Percentiles rank a stretch among this genome's conserved stretches.
These are phyloP conservation scores for Palythoa caribaeorum DNA, from an alignment of 92 coral and sea anemone species.

Conservation along the genomic window DNA sequence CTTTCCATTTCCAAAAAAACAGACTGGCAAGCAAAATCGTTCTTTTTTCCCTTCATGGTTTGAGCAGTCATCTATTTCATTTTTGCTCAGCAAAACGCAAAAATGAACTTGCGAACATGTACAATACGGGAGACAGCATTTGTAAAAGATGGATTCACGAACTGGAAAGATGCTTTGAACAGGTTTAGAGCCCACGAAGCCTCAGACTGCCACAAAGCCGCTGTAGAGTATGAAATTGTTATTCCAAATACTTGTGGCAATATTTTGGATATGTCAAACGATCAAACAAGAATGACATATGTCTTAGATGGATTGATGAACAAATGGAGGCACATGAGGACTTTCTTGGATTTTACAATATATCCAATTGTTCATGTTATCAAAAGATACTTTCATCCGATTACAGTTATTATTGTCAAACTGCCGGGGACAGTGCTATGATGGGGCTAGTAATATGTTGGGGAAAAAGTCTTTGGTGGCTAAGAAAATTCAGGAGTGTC, in stretches of 20 bases:
- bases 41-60: slow-evolving; percentile 38
- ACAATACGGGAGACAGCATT: slow-evolving; percentile 37
- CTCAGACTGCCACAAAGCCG: slow-evolving; percentile 46
- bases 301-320: slow-evolving; percentile 70
- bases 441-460: slow-evolving; percentile 70
- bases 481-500: slow-evolving; percentile 47
- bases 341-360: slow-evolving; percentile 29
- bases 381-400: slow-evolving; percentile 31
- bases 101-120: slow-evolving; percentile 35
- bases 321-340: slow-evolving; percentile 46
- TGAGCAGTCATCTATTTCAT: slow-evolving; percentile 29
- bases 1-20: slow-evolving; percentile 36
- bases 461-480: slow-evolving; percentile 46
- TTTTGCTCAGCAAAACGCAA: slow-evolving; percentile 32
- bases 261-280: slow-evolving; percentile 46
- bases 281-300: slow-evolving; percentile 39
- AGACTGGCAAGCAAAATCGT: slow-evolving; percentile 31
- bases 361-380: slow-evolving; percentile 53
- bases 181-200: slow-evolving; percentile 43
- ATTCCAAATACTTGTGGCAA: slow-evolving; percentile 37
- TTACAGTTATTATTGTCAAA: slow-evolving; percentile 40
- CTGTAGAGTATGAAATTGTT: slow-evolving; percentile 31
- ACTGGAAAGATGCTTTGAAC: slow-evolving; percentile 41
- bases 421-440: slow-evolving; percentile 67
- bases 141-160: slow-evolving; percentile 34